A percentile compares a stretch with the other conserved stretches of the same genome.
Conservation (phyloP, 1,140 invertebrate genomes). For the Melanaphis sacchari region DNA sequence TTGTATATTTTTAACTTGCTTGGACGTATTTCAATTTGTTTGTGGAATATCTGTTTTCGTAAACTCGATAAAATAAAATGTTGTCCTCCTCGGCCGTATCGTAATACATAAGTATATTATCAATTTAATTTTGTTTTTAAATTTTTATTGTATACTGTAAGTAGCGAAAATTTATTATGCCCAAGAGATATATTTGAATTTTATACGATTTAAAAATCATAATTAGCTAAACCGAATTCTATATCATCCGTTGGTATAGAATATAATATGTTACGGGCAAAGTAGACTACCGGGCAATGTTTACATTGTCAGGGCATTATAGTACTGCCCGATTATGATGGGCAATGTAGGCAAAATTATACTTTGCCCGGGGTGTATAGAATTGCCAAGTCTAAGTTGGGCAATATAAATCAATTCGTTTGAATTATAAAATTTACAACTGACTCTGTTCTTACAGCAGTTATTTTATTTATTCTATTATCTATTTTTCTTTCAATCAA, state of each 20-base stretch:
- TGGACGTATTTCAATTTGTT: background rate
- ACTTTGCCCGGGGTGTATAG: too few species aligned
- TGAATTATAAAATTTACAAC: too few species aligned
- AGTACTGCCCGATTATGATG: too few species aligned
- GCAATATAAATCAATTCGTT: too few species aligned
- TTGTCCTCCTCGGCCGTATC: background rate
- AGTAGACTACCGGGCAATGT: too few species aligned
- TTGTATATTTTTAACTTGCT: background rate
- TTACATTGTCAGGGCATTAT: too few species aligned
- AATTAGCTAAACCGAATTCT: background rate
- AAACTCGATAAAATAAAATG: background rate
- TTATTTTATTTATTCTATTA: too few species aligned
- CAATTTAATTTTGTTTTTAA: background rate
- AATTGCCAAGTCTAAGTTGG: too few species aligned
- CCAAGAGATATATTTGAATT: background rate
- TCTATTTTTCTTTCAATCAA: too few species aligned
- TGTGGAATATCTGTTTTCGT: background rate
- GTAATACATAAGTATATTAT: background rate
- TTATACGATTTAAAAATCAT: background rate
- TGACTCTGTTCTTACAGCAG: too few species aligned
- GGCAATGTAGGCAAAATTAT: too few species aligned
- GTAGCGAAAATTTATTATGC: background rate
- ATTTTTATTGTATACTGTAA: background rate
- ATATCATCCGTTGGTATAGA: background rate
- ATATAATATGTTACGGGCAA: background rate